Base-by-base conservation (phyloP, 1,140 invertebrate species). In the Brachionus calyciflorus region DNA sequence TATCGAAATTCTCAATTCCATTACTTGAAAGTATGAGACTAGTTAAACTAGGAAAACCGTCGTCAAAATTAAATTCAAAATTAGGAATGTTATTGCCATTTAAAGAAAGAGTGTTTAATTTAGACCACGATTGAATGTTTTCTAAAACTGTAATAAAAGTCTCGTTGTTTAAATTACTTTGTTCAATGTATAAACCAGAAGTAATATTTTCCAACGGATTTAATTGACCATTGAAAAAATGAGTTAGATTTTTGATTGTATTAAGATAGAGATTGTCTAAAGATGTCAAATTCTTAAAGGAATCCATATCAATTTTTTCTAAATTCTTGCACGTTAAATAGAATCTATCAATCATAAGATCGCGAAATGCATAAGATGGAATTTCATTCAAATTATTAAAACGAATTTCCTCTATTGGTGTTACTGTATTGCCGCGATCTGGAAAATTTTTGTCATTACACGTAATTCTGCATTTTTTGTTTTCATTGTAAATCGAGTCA, bases 341-440 rank as follows among this genome's bases (percentile, higher is more conserved):
- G n/a, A n/a, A n/a, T n/a, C n/a, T n/a, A n/a, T n/a, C n/a, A n/a
- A n/a, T n/a, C n/a, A n/a, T n/a, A n/a, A n/a, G n/a, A n/a, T n/a
- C n/a, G n/a, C n/a, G n/a, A n/a, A n/a, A n/a, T n/a, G n/a, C n/a
- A n/a, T n/a, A n/a, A n/a, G n/a, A n/a, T n/a, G n/a, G n/a, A n/a
- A n/a, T n/a, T n/a, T n/a, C n/a, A 14, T 63, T 17, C 21, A 63
- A 40, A 63, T 63, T 63, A 3, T 14, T n/a, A 37, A 63, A 63
- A 37, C 17, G n/a, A 40, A 63, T 5, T 6, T 7, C n/a, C 9
- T 17, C 40, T 37, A 63, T 63, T 12, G 33, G 17, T 37, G 14
- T 28, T 3, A 17, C 40, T 63, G 57, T 1, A 14, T 63, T n/a
- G 2, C 33, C 12, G 14, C 30, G 30, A n/a, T 3, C 3, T 1